Base-by-base conservation (phyloP, 2,113 vertebrate species). In the Pseudolaguvia tuberculata region DNA sequence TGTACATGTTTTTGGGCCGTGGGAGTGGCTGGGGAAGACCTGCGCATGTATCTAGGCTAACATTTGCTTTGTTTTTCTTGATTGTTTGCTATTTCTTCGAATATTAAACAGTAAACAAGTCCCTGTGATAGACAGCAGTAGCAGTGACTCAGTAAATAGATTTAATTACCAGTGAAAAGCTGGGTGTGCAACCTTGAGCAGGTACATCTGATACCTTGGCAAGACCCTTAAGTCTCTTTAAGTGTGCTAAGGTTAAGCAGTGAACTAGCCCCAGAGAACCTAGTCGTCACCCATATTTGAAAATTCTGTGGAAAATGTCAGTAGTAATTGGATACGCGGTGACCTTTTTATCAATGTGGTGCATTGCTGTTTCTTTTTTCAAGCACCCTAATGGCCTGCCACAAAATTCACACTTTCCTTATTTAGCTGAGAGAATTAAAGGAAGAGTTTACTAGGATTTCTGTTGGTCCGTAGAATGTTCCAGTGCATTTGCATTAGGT, bases 271-370 rank as follows among this genome's bases (percentile, higher is more conserved):
- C 79, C 76, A 58, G 69, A 69, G 79, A 79, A 80, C 35, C 45
- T 72, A 72, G 39, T 80, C 79, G 79, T 84, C 83, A 82, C 81
- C 82, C 79, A 83, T 83, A 83, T 82, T 80, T 78, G 68, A 70
- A 81, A 80, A 80, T 84, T 83, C 77, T 79, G 83, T 80, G 77
- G 73, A 77, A 87, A 88, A 88, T 86, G 79, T 88, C 85, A 82
- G 31, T 47, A 73, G 79, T 89, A 88, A 90, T 88, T 90, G 83
- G 83, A 70, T 75, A 70, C 77, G 62, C 70, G 18, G 39, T 85
- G 88, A 88, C 88, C 88, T 89, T 88, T 88, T 68, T 73, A 70
- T 82, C 62, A 79, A 45, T 35, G 55, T 11, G 69, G 27, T 53
- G 77, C 59, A 65, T 55, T 73, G 17, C n/a, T 42, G 55, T 73